These are phyloP conservation scores for Thunnus maccoyii DNA, from an alignment of 2,113 vertebrate genomes.

Conservation along the genomic window DNA sequence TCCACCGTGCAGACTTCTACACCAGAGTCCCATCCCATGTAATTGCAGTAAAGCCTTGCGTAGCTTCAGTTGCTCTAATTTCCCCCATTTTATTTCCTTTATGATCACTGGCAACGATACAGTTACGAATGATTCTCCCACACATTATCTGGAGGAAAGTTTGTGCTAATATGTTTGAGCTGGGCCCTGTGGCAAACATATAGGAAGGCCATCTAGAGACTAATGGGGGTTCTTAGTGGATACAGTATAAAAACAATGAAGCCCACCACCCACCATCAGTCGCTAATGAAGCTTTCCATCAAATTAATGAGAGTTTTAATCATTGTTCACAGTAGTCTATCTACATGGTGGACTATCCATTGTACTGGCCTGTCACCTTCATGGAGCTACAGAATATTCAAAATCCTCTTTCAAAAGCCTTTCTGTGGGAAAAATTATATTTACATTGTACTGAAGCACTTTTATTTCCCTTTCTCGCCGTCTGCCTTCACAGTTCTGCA, in stretches of 20 bases:
- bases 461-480: conserved; percentile 2
- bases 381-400: conserved; percentile 21
- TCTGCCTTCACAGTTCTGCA: conserved; percentile 44
- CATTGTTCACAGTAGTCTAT: conserved; percentile 45
- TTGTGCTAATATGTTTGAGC: conserved; percentile 24
- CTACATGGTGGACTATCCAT: conserved; percentile 24
- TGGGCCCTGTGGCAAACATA: conserved; percentile 10
- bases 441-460: not conserved
- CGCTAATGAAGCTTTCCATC: conserved; percentile 67
- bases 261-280: conserved; percentile 38
- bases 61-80: conserved; percentile 37
- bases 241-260: conserved; percentile 53
- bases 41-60: conserved; percentile 19
- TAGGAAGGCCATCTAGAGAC: conserved; percentile 29
- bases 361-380: conserved; percentile 41
- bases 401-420: conserved; percentile 27
- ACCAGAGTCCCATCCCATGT: conserved; percentile 20
- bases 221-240: conserved; percentile 28
- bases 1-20: conserved; percentile 28
- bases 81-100: conserved; percentile 24
- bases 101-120: conserved; percentile 8
- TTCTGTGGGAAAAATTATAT: conserved; percentile 34
- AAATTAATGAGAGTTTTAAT: conserved; percentile 73
- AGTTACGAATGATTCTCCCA: conserved; percentile 19
- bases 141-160: conserved; percentile 27